These are phyloP conservation scores for Henicopernis longicauda DNA, from an alignment of 2,113 vertebrate species.

Conservation along the genomic window DNA sequence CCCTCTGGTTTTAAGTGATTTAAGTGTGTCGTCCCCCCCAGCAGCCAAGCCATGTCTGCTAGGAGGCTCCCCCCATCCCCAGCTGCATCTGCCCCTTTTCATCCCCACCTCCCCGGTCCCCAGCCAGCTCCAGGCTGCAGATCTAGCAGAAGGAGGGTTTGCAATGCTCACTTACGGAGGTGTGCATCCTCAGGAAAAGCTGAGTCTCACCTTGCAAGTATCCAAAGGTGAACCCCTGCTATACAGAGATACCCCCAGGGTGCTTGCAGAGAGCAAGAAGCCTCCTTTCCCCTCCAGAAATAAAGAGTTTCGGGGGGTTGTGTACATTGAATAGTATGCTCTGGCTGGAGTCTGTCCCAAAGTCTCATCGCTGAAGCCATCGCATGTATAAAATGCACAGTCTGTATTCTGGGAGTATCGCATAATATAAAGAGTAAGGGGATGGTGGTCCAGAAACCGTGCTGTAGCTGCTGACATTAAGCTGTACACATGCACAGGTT, in stretches of 20 bases:
- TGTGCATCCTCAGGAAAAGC: not conserved
- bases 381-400: accelerated
- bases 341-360: not conserved
- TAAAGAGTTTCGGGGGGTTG: not conserved
- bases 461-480: not conserved
- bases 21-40: too few species aligned
- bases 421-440: not conserved
- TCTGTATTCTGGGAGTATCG: not conserved
- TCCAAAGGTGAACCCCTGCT: not conserved
- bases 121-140: not conserved
- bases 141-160: not conserved
- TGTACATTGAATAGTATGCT: not conserved
- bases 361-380: accelerated
- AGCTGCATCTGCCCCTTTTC: not conserved
- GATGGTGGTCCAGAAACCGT: not conserved
- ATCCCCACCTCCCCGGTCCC: not conserved
- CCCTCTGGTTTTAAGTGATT: not conserved
- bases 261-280: not conserved
- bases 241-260: not conserved
- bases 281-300: not conserved
- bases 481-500: not conserved
- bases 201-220: not conserved
- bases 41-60: not conserved
- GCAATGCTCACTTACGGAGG: not conserved
- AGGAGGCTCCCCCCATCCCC: not conserved